Percentiles rank a stretch among this genome's conserved stretches.
Evolutionary conservation across 2,888 invertebrate genomes (phyloP).

Genomic region (Nomada ruficornis): DNA sequence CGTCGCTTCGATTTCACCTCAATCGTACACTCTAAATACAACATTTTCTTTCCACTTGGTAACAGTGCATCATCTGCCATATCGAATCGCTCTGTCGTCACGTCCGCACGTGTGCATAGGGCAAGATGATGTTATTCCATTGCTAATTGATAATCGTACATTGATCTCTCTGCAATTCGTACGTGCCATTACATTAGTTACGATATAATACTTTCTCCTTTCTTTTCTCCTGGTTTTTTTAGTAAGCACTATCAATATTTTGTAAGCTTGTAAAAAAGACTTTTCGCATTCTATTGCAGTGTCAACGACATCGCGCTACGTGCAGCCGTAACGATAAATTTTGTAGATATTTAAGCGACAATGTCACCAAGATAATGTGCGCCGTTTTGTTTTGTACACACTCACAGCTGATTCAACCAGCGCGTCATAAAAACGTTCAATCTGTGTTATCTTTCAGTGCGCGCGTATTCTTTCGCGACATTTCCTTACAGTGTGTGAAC

Average conservation of each 20-base stretch:
- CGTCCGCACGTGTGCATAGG: constrained; percentile 57
- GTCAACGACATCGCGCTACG: constrained; percentile 44
- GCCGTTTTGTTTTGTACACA: constrained; percentile 69
- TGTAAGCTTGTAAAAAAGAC: too few species aligned
- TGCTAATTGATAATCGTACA: constrained; percentile 13
- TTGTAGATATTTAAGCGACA: constrained; percentile 44
- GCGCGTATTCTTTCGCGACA: constrained; percentile 10
- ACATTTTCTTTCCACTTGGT: constrained; percentile 37
- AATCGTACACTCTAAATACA: neutral
- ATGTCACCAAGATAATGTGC: constrained; percentile 67
- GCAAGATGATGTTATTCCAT: constrained; percentile 25
- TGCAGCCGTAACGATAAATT: constrained; percentile 50
- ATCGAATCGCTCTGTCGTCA: constrained; percentile 48
- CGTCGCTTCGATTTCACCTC: neutral
- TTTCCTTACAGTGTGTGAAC: constrained; percentile 9
- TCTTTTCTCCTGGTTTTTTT: neutral
- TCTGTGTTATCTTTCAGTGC: constrained; percentile 48
- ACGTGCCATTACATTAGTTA: neutral
- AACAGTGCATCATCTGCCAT: constrained; percentile 57
- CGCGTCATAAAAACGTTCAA: constrained; percentile 56
- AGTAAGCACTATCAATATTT: neutral
- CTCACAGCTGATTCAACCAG: constrained; percentile 67
- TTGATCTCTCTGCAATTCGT: neutral
- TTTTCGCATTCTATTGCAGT: constrained; percentile 24
- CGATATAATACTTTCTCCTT: neutral